Base-by-base conservation (phyloP, 2,797 vertebrate genomes). In the Varecia variegata region DNA sequence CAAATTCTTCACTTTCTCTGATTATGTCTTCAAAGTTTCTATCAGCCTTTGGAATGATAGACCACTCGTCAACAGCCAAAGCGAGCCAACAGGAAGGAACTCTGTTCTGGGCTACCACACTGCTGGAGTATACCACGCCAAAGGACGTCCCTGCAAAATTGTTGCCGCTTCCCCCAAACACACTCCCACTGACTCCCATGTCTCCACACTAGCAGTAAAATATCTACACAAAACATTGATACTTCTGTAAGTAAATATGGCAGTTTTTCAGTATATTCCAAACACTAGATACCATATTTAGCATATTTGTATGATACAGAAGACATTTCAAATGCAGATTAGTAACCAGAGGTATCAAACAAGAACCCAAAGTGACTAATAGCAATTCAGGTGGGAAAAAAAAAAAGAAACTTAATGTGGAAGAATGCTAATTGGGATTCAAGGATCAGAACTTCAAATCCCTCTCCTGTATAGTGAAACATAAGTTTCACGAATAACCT, bases 251-350 rank as follows among this genome's bases (percentile, higher is more conserved):
- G 65, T 65, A 92, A 97, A 93, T 52, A 88, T 0, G 88, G 68
- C 15, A 70, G 35, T 35, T 88, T 92, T 84, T 95, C 40, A 54
- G 58, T 83, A 68, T 70, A 88, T 74, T 87, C 65, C 58, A 93
- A 96, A 85, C 7, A 94, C 40, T 87, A 65, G 11, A 88, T 58
- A 74, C 56, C 67, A 77, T 80, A 95, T 76, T 93, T 95, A 92
- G 60, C 21, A 60, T 92, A 95, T 88, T 47, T 70, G 77, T 77
- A 95, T 90, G 88, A 92, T 96, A 97, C 96, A 98, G 94, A 97
- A 98, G 97, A 94, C 85, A 95, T 73, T 90, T 83, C 93, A 97
- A 98, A 98, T 97, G 82, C 95, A 98, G 90, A 98, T 97, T 96
- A 98, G 91, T 85, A 90, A 96, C 77, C 43, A 94, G 70, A 96